Percentiles rank a stretch among this genome's conserved stretches.
Evolutionary conservation across 2,113 vertebrate genomes (phyloP).

Genomic region (Oplegnathus fasciatus): DNA sequence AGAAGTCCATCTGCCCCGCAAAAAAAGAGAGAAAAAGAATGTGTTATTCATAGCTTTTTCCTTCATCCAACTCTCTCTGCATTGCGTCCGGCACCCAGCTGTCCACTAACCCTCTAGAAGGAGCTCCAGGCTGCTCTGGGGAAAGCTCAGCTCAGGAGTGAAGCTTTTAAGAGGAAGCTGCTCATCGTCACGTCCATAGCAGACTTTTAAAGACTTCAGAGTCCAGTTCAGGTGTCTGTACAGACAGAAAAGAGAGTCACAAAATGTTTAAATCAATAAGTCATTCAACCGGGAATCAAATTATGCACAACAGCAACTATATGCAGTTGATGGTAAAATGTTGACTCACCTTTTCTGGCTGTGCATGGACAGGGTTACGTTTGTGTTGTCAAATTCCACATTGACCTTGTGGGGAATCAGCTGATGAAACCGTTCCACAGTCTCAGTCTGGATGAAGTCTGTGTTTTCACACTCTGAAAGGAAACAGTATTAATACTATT

Average conservation of each 20-base stretch:
- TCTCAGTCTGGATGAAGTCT: slow-evolving; percentile 78
- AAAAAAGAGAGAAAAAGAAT: neutral
- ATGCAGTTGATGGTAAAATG: neutral
- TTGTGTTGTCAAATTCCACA: slow-evolving; percentile 93
- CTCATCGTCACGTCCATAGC: slow-evolving; percentile 88
- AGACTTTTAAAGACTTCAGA: slow-evolving; percentile 91
- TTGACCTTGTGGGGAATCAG: slow-evolving; percentile 88
- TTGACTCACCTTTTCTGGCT: slow-evolving; percentile 93
- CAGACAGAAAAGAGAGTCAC: neutral
- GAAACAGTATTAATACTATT: slow-evolving; percentile 1
- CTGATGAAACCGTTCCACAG: slow-evolving; percentile 85
- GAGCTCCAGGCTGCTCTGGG: slow-evolving; percentile 92
- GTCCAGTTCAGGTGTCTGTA: slow-evolving; percentile 96
- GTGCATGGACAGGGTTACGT: slow-evolving; percentile 93
- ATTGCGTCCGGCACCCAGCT: slow-evolving; percentile 2
- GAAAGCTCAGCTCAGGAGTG: slow-evolving; percentile 90
- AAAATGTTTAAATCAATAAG: neutral
- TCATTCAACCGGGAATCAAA: neutral
- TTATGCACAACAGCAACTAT: neutral
- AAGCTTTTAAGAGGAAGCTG: slow-evolving; percentile 91
- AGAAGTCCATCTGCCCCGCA: slow-evolving; percentile 90
- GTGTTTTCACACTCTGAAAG: slow-evolving; percentile 74
- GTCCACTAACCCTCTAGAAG: slow-evolving; percentile 89
- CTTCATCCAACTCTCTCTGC: neutral
- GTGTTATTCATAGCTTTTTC: slow-evolving; percentile 22